phyloP scores from a whole-genome alignment of 2,797 vertebrate species.

The Pygocentrus nattereri region DNA sequence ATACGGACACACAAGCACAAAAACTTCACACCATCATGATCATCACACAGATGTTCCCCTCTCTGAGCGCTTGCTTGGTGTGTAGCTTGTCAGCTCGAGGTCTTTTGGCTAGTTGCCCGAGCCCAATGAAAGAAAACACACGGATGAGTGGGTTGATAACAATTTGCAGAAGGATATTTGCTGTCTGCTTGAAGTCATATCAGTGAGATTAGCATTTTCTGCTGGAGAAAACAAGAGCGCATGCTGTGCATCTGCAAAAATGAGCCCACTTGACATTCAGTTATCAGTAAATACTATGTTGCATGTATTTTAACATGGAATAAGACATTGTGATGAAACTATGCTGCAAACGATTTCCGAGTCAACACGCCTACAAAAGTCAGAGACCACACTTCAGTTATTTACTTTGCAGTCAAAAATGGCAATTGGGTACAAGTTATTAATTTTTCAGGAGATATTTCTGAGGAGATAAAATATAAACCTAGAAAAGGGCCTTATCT shows the following conservation, averaged over 20 bases:
- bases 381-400: too few species aligned
- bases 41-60: conserved; percentile 12
- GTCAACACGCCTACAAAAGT: background rate
- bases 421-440: too few species aligned
- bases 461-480: too few species aligned
- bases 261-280: background rate
- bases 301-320: background rate
- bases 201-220: conserved; percentile 1
- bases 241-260: background rate
- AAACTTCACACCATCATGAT: background rate
- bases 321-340: background rate
- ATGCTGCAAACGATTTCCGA: background rate
- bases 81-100: conserved; percentile 4
- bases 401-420: too few species aligned
- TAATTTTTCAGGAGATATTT: too few species aligned
- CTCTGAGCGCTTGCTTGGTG: background rate
- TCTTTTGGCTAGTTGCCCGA: background rate
- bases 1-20: background rate
- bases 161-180: background rate
- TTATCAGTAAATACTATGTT: background rate
- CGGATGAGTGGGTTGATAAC: background rate
- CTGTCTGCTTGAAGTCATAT: background rate
- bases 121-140: background rate
- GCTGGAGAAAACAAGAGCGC: background rate
- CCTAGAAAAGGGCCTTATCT: too few species aligned